phyloP scores from a whole-genome alignment of 2,888 invertebrate genomes.

The Heliconius ismenius region DNA sequence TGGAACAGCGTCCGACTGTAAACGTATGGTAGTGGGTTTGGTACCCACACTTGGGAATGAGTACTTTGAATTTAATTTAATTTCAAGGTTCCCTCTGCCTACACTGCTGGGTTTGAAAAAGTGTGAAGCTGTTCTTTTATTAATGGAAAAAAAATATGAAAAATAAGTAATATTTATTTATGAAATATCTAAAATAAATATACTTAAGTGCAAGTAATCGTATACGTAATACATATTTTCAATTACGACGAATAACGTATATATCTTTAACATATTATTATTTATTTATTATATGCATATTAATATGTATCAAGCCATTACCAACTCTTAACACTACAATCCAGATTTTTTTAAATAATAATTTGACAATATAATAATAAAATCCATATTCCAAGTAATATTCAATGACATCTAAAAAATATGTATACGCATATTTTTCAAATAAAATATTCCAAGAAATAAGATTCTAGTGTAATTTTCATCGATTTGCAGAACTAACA shows the following conservation, averaged over 20 bases:
- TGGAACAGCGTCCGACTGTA: no score
- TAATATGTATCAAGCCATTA: no score
- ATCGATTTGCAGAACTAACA: slow-evolving; percentile 23
- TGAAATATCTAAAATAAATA: background rate
- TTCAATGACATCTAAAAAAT: background rate
- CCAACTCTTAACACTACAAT: no score
- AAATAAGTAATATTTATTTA: no score
- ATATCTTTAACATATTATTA: background rate
- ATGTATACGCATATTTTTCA: background rate
- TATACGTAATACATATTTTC: background rate
- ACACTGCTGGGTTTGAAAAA: background rate
- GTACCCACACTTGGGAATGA: no score
- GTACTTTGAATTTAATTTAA: no score
- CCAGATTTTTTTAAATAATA: no score
- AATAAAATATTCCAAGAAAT: background rate
- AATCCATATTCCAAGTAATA: background rate
- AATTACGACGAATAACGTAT: background rate
- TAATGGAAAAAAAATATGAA: background rate
- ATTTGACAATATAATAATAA: no score
- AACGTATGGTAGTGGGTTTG: no score
- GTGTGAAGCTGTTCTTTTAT: background rate
- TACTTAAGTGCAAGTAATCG: background rate
- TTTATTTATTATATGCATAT: background rate
- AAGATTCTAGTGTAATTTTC: slow-evolving; percentile 16
- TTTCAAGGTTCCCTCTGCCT: background rate